These are phyloP conservation scores for Acanthis flammea DNA, from an alignment of 2,797 vertebrate species.

Conservation along the genomic window DNA sequence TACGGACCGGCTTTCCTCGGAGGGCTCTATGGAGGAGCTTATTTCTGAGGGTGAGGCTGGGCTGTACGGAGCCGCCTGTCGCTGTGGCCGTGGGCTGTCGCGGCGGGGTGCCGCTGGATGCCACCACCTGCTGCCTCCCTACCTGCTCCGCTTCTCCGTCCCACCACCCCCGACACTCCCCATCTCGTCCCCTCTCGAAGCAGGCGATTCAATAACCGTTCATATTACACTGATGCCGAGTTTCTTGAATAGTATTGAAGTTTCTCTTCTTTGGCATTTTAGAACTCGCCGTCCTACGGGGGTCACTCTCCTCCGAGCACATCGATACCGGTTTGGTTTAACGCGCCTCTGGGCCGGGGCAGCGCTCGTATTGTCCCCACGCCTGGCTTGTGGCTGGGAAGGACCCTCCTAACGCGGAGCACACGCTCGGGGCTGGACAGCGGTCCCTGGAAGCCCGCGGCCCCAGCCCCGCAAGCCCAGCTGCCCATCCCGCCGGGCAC, in stretches of 20 bases:
- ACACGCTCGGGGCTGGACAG: not conserved
- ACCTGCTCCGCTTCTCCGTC: not conserved
- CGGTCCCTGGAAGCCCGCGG: not conserved
- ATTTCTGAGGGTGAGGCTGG: not conserved
- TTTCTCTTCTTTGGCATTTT: not conserved
- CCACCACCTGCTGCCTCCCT: not conserved
- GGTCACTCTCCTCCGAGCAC: not conserved
- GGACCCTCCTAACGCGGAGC: not conserved
- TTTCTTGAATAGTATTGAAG: fast-evolving
- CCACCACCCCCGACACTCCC: no score
- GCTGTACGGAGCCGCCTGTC: not conserved
- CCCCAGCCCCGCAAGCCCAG: not conserved
- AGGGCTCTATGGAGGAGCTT: fast-evolving
- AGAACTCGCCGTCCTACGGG: no score
- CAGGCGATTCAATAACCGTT: not conserved
- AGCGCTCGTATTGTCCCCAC: fast-evolving
- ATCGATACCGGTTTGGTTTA: fast-evolving
- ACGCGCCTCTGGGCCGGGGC: not conserved
- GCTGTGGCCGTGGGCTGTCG: not conserved
- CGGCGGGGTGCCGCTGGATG: not conserved
- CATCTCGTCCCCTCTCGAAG: not conserved
- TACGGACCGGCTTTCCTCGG: not conserved
- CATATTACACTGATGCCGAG: not conserved
- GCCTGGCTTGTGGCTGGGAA: not conserved
- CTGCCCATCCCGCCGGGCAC: not conserved